Evolutionary conservation across 1,140 invertebrate species (phyloP).

Genomic region (Drosophila seguyi): DNA sequence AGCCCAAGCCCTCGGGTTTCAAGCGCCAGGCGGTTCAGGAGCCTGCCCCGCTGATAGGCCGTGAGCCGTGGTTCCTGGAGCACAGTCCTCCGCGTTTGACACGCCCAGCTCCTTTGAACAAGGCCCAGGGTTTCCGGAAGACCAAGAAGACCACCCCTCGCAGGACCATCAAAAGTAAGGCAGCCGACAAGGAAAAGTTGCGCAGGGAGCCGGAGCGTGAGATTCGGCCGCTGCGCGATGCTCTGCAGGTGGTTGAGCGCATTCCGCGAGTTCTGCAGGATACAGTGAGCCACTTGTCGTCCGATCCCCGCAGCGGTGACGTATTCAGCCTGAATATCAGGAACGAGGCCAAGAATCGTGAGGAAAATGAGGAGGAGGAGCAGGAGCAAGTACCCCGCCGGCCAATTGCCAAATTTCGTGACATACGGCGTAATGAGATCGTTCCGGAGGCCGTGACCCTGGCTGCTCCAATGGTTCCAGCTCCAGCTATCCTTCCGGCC

Average conservation of each 20-base stretch:
- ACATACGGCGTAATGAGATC: constrained; percentile 23
- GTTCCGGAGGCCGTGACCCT: constrained; percentile 26
- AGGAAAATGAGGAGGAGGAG: constrained; percentile 13
- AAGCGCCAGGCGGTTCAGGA: constrained; percentile 37
- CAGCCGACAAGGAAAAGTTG: constrained; percentile 26
- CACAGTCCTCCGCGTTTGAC: constrained; percentile 40
- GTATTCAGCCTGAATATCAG: constrained; percentile 70
- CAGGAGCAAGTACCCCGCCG: constrained; percentile 13
- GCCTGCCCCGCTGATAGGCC: constrained; percentile 8
- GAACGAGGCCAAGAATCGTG: constrained; percentile 41
- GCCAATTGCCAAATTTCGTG: not conserved
- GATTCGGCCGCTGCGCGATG: constrained; percentile 60
- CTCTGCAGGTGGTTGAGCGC: constrained; percentile 65
- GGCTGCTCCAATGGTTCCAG: constrained; percentile 23
- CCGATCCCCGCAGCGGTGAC: constrained; percentile 51
- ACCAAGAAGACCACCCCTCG: constrained; percentile 31
- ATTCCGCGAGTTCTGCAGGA: constrained; percentile 71
- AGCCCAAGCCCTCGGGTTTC: constrained; percentile 29
- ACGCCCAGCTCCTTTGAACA: constrained; percentile 56
- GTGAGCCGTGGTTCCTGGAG: constrained; percentile 67
- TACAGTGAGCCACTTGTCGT: constrained; percentile 61
- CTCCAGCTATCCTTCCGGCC: constrained; percentile 14
- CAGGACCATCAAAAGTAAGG: constrained; percentile 13
- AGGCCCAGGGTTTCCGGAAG: constrained; percentile 16
- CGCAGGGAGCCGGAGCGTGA: constrained; percentile 24